These are phyloP conservation scores for Troides helena DNA, from an alignment of 2,888 invertebrate species.

Conservation along the genomic window DNA sequence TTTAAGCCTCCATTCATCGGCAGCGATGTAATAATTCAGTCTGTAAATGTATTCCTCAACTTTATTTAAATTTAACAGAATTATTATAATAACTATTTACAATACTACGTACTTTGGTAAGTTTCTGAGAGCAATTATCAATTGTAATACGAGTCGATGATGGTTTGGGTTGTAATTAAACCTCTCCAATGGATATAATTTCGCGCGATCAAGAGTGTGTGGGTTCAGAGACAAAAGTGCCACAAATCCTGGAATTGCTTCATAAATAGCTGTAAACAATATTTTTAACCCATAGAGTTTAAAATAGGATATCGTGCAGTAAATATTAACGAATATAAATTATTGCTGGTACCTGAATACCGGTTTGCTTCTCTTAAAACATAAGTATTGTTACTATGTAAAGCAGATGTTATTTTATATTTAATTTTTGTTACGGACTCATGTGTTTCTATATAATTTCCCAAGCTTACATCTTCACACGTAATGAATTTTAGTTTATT, in stretches of 20 bases:
- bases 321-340: neutral
- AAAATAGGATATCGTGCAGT: neutral
- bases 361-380: slow-evolving; percentile 70
- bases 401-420: slow-evolving; percentile 66
- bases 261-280: slow-evolving; percentile 64
- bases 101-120: slow-evolving; percentile 70
- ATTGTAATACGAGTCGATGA: slow-evolving; percentile 71
- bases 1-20: slow-evolving; percentile 79
- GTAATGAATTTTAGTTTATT: slow-evolving; percentile 70
- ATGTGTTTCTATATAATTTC: slow-evolving; percentile 76
- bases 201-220: slow-evolving; percentile 70
- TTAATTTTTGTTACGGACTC: slow-evolving; percentile 73
- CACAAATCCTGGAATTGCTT: slow-evolving; percentile 76
- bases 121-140: slow-evolving; percentile 77
- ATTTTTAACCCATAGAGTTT: neutral
- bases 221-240: slow-evolving; percentile 76
- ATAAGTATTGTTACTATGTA: slow-evolving; percentile 73
- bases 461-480: slow-evolving; percentile 76
- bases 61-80: neutral
- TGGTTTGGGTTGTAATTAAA: slow-evolving; percentile 68
- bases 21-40: slow-evolving; percentile 78
- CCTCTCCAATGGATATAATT: slow-evolving; percentile 64
- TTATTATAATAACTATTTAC: neutral
- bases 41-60: slow-evolving; percentile 46
- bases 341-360: slow-evolving; percentile 67